Base-by-base conservation (phyloP, 1,140 invertebrate genomes). In the Arctopsyche grandis region DNA sequence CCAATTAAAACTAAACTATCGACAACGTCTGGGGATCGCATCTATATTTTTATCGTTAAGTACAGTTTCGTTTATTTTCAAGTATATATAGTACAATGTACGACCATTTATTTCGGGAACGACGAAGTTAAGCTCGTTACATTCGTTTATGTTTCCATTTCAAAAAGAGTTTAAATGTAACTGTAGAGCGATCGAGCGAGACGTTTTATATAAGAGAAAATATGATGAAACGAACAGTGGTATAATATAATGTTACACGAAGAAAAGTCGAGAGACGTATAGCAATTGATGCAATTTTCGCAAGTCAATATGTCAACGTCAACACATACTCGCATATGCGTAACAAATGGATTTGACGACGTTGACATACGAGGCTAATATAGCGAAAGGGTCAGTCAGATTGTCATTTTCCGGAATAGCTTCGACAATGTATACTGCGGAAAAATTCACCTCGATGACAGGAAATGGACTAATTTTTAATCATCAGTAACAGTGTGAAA, bases 41-140 rank as follows among this genome's bases (percentile, higher is more conserved):
- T 66, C 22, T 66, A 29, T 29, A 24, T 66, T 66, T 66, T 22
- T 66, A 14, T 22, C 10, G 26, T 66, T 29, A 21, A 26, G 63
- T 22, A 66, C 9, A 21, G 48, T 10, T 21, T 19, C n/a, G 56
- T 10, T 19, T 19, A 71, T 70, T n/a, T n/a, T n/a, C n/a, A n/a
- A n/a, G n/a, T n/a, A n/a, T n/a, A n/a, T n/a, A n/a, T n/a, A n/a
- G n/a, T n/a, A n/a, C n/a, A n/a, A n/a, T n/a, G n/a, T n/a, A 78
- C 70, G 52, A 66, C 66, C 66, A 52, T 70, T 70, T 78, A 70
- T 71, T 71, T 70, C 70, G 3, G 14, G 48, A 48, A 69, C 52
- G 14, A 66, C 70, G 70, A 69, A 38, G 52, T 78, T 46, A 16
- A 24, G 26, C 26, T 69, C 66, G 66, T 69, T 69, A 29, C 66